Evolutionary conservation across 2,888 invertebrate genomes (phyloP), one percentile per base, ranked within the genome.

Genomic region (Acheta domesticus): DNA sequence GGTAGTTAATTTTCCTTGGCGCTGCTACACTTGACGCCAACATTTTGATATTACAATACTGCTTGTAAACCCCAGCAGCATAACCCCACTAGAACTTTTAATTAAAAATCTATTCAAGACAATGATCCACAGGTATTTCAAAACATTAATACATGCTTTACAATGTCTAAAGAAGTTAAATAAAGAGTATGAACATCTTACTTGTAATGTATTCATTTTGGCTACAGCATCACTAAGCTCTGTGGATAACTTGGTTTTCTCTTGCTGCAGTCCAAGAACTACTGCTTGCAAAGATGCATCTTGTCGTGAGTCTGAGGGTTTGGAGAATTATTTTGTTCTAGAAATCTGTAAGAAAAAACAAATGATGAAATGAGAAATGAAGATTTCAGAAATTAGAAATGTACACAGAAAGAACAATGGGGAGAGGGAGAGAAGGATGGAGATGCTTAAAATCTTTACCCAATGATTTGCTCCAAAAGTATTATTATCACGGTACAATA

Each of bases 221-320:
- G 77, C 62, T 4, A 23, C 20, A 74, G 78, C 75, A 16, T 77
- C 74, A 62, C 14, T 74, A 48, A 80, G 75, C 21, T 80, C 80
- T 5, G 75, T 75, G 48, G 74, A n/a, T 19, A 81, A 75, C 74
- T 79, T 76, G 12, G 74, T 75, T 23, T 80, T 81, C 62, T 81
- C 81, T 21, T 74, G 78, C 36, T 77, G 78, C 19, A 80, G 73
- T 2, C 20, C 73, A 11, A 77, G n/a, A 11, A 80, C 21, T n/a
- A 76, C 19, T 14, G 79, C 48, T 49, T 79, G 75, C n/a, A 79
- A 20, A 16, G 50, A 23, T 19, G 75, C 19, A 21, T 79, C 79
- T n/a, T 77, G 77, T 14, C 62, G 19, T 11, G 23, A 62, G 36
- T 79, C 79, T 79, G 50, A 19, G 75, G 12, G 3, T n/a, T 62